Evolutionary conservation across 2,113 vertebrate species (phyloP), one percentile per base, ranked within the genome.

Genomic region (Osmerus mordax): DNA sequence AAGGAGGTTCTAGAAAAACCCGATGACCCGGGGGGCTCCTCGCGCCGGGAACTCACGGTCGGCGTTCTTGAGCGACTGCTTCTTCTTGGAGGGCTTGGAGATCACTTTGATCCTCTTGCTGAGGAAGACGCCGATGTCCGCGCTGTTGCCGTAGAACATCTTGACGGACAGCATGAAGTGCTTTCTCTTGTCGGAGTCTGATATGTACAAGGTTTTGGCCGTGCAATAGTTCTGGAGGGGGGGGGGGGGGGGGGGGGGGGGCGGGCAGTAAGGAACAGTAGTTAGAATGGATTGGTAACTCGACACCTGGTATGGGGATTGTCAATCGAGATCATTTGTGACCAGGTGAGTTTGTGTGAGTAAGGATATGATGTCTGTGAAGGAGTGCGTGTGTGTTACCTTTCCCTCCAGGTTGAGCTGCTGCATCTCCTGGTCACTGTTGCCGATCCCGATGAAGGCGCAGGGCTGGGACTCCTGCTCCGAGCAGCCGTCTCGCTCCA

Each of bases 181-280:
- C 92, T 99, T 99, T 92, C 97, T 94, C 90, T 99, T 99, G 94
- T 99, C 97, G 13, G 97, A 98, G 90, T 98, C 97, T 54, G 97
- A 99, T 95, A 99, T 99, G 93, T 99, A 99, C 93, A 99, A 95
- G 67, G 97, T 99, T 96, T 99, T 99, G 90, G 97, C 97, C 89
- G 97, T 99, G 94, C 97, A 99, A 95, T 98, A 99, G 88, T 99
- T 99, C 97, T 99, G 93, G 15, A 70, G 71, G 76, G 81, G 70
- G 70, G 81, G 87, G 84, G 25, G 72, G 74, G 23, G 63, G 12
- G n/a, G 21, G 21, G 21, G 21, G 21, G 63, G 53, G 0, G 4
- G 51, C 2, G 4, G 54, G 0, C 25, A 15, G 41, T 19, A 23
- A 41, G 16, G 32, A 36, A 36, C 32, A 36, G 5, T 36, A 36